Conservation (phyloP, 2,888 invertebrate genomes). For the Acleris holmiana region DNA sequence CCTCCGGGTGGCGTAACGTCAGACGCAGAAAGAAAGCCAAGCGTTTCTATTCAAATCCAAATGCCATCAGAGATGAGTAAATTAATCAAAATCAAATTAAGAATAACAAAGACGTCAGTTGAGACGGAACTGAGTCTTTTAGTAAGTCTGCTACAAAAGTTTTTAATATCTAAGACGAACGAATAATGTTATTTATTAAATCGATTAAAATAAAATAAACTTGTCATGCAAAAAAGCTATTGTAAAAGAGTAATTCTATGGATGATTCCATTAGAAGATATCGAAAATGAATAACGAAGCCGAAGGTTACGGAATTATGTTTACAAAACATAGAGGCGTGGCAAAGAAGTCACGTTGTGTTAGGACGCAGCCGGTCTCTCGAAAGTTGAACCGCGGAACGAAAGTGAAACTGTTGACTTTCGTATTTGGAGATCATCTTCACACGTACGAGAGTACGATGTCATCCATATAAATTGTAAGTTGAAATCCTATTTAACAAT, state of each 20-base stretch:
- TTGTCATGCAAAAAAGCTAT: not conserved
- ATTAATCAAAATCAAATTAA: constrained; percentile 29
- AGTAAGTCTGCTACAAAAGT: not conserved
- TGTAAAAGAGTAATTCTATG: constrained; percentile 20
- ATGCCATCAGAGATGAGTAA: constrained; percentile 9
- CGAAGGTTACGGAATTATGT: constrained; percentile 48
- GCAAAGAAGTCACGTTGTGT: constrained; percentile 51
- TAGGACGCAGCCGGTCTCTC: constrained; percentile 47
- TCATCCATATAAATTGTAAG: constrained; percentile 55
- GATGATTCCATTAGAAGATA: constrained; percentile 29
- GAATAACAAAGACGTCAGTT: constrained; percentile 7
- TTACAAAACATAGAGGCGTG: constrained; percentile 62
- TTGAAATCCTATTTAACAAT: constrained; percentile 15
- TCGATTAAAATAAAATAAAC: constrained; percentile 18
- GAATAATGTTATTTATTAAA: constrained; percentile 3
- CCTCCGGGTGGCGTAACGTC: constrained; percentile 18
- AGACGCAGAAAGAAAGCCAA: constrained; percentile 29
- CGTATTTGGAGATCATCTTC: constrained; percentile 58
- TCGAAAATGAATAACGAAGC: constrained; percentile 42
- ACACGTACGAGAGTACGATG: constrained; percentile 46
- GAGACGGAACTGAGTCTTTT: not conserved
- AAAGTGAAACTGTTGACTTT: constrained; percentile 74
- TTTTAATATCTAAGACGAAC: not conserved
- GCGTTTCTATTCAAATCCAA: constrained; percentile 33
- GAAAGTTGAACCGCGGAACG: constrained; percentile 68